Evolutionary conservation across 2,888 invertebrate genomes (phyloP).

Genomic region (Tipula vernalis): DNA sequence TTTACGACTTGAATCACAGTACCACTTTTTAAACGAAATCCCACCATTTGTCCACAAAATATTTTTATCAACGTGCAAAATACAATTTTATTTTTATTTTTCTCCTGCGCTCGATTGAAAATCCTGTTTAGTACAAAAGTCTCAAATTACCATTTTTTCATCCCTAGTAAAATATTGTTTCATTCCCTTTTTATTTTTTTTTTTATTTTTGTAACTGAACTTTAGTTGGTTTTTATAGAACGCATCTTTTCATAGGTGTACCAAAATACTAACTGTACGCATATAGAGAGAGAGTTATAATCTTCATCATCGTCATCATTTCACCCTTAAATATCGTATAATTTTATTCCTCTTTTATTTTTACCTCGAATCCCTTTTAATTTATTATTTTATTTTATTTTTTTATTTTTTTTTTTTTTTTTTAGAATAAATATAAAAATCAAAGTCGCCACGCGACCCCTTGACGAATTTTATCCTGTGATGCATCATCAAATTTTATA

Average conservation of each 20-base stretch:
- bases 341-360: neutral
- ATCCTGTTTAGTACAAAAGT: neutral
- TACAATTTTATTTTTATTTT: neutral
- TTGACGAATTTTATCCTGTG: constrained; percentile 5
- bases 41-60: constrained; percentile 9
- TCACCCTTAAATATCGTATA: neutral
- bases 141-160: constrained; percentile 7
- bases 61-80: constrained; percentile 8
- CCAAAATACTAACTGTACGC: neutral
- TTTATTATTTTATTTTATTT: neutral
- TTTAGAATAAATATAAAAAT: neutral
- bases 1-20: constrained; percentile 4
- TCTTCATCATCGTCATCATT: constrained; percentile 4
- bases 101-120: constrained; percentile 8
- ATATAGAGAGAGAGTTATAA: neutral
- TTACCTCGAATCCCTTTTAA: constrained; percentile 6
- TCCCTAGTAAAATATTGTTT: constrained; percentile 8
- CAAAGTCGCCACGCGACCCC: constrained; percentile 10
- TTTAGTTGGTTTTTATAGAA: neutral
- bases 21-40: neutral
- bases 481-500: neutral
- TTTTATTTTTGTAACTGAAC: neutral
- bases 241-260: constrained; percentile 9
- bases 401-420: neutral
- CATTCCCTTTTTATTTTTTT: neutral